A percentile compares a stretch with the other conserved stretches of the same genome.
phyloP scores from a whole-genome alignment of 2,888 invertebrate species.

The Malthinus seriepunctatus region DNA sequence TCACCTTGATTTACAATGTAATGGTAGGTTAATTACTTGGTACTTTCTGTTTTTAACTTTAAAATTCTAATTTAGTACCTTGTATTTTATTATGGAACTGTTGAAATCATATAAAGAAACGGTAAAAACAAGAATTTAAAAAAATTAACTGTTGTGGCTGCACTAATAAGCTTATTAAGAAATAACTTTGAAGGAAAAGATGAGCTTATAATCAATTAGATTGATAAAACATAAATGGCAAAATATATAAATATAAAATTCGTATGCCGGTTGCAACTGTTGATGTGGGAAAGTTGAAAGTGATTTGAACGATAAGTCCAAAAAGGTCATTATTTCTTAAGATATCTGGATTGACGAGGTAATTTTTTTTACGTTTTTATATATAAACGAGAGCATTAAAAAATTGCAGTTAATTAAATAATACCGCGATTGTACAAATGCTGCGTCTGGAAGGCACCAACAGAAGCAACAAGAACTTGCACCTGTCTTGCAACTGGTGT shows the following conservation, averaged over 20 bases:
- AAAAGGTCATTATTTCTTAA: constrained; percentile 44
- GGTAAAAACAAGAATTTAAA: no score
- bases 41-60: no score
- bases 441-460: constrained; percentile 49
- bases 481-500: constrained; percentile 44
- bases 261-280: background rate
- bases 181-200: no score
- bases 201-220: no score
- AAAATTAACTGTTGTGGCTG: no score
- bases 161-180: no score
- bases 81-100: no score
- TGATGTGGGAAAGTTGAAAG: constrained; percentile 47
- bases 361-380: constrained; percentile 12
- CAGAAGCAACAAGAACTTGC: constrained; percentile 44
- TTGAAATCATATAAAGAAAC: no score
- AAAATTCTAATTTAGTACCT: no score
- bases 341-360: constrained; percentile 50
- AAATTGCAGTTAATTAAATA: constrained; percentile 52
- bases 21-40: constrained; percentile 1
- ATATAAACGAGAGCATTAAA: constrained; percentile 46
- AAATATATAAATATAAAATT: background rate
- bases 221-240: background rate
- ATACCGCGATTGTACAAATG: constrained; percentile 49
- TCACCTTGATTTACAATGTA: constrained; percentile 3
- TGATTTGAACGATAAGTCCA: constrained; percentile 43